Base-by-base conservation (phyloP, 2,113 vertebrate species). In the Machaerirhynchus nigripectus region DNA sequence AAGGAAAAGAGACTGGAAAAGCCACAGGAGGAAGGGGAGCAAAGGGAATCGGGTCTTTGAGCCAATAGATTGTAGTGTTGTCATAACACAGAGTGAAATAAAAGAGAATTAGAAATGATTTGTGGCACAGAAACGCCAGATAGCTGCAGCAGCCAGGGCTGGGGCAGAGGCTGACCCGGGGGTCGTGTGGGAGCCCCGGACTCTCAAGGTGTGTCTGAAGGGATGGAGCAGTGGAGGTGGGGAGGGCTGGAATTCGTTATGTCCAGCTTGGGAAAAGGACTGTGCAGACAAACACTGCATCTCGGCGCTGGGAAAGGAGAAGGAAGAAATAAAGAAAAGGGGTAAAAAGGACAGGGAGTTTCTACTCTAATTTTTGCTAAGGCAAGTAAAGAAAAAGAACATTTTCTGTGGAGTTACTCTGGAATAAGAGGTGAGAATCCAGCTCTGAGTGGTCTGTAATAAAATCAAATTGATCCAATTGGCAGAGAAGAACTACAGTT, bases 381-480 rank as follows among this genome's bases (percentile, higher is more conserved):
- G 33, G 61, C 47, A 74, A 82, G 30, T 70, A 64, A 76, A 83
- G 90, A 44, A 93, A 93, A 94, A 93, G 81, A 95, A 95, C 33
- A 30, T 84, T 88, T 94, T 92, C 88, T 53, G 5, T 89, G 64
- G 76, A 95, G 55, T 86, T 81, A n/a, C 46, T 63, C 19, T 13
- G 7, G 70, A 87, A 80, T 70, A 78, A 77, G 82, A 88, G 82
- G 37, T 80, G 68, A 96, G 92, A 95, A 94, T 96, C 87, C 81
- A 83, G 40, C 81, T 79, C 63, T 76, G 81, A 96, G 94, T 86
- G 64, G 73, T 77, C 76, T 86, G 71, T 87, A 95, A 96, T 94
- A 89, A 91, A 94, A 91, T 95, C 92, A 93, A 24, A 96, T 95
- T 95, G 93, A 97, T 94, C 79, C 90, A 94, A 67, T 80, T 93